Percentiles rank a stretch among this genome's conserved stretches.
These are phyloP conservation scores for Drosophila asahinai DNA, from an alignment of 1,140 invertebrate genomes.

Conservation along the genomic window DNA sequence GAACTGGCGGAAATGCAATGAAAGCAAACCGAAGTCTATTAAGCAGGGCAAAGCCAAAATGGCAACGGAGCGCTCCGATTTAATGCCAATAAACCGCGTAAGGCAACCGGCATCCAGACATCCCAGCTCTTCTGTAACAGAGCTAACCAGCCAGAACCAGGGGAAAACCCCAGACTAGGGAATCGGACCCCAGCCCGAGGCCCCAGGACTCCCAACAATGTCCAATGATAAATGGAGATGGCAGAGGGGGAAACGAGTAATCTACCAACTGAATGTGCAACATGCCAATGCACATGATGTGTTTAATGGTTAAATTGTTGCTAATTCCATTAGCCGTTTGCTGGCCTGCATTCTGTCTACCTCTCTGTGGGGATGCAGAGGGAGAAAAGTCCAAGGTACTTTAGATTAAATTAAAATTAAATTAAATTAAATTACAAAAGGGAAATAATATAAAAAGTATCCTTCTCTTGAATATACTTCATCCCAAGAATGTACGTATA, in stretches of 20 bases:
- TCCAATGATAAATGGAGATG: not conserved
- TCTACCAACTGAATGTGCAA: slow-evolving; percentile 60
- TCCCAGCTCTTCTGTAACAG: slow-evolving; percentile 38
- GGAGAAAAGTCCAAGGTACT: not conserved
- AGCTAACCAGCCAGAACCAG: slow-evolving; percentile 64
- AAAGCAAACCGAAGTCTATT: slow-evolving; percentile 77
- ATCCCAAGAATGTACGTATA: not conserved
- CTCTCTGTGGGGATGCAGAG: slow-evolving; percentile 13
- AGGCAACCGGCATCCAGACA: slow-evolving; percentile 30
- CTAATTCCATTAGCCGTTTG: slow-evolving; percentile 78
- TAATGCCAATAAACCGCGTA: slow-evolving; percentile 73
- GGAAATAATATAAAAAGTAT: too few species aligned
- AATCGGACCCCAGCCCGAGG: not conserved
- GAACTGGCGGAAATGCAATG: slow-evolving; percentile 52
- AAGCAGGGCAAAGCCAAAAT: slow-evolving; percentile 72
- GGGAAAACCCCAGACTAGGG: slow-evolving; percentile 6
- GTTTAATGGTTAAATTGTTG: slow-evolving; percentile 84
- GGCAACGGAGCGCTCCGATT: slow-evolving; percentile 62
- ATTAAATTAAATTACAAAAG: not conserved
- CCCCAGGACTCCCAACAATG: slow-evolving; percentile 31
- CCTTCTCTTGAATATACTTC: too few species aligned
- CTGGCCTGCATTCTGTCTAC: slow-evolving; percentile 57
- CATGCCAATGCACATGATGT: slow-evolving; percentile 82
- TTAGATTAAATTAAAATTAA: not conserved
- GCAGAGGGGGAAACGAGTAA: slow-evolving; percentile 19